Evolutionary conservation across 2,888 invertebrate genomes (phyloP), one percentile per base, ranked within the genome.

Genomic region (Loripinus fragilis): DNA sequence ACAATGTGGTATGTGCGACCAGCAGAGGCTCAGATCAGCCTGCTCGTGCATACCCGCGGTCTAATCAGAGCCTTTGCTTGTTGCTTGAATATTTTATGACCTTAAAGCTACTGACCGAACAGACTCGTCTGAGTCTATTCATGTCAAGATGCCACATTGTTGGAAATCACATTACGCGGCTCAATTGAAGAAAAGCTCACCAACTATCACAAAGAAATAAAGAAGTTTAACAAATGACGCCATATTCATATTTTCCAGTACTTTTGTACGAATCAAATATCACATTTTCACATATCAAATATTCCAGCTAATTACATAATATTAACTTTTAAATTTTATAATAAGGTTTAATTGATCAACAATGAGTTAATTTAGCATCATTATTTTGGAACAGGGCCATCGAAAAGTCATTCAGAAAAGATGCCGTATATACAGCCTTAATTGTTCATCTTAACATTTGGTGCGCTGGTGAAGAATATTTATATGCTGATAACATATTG

Each of bases 281-380:
- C 60, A 60, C 30, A 60, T 30, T n/a, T 60, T n/a, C 10, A 25
- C 10, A 52, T 10, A 8, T 52, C 3, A 8, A 25, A 2, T 52
- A 8, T 52, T 52, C 60, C 33, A 17, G 17, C 10, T 60, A 20
- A 60, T 60, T 60, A 60, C 33, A 60, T 60, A 60, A 60, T 20
- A 60, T 15, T 23, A n/a, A 2, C 33, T 33, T 33, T 30, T 2
- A 33, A 30, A 33, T 28, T 8, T 17, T 33, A 60, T 23, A 7
- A 30, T 33, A 10, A 30, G 2, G 60, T 60, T 28, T 20, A 52
- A 28, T 52, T 52, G 52, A 52, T 25, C 23, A 28, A 52, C 10
- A 25, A 1, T 17, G 33, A 60, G 33, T 60, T 33, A 20, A 33
- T 60, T 33, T 60, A 33, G 33, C 17, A 30, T 30, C 60, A 12